Base-by-base conservation (phyloP, 2,888 invertebrate species). In the Macrophya alboannulata region DNA sequence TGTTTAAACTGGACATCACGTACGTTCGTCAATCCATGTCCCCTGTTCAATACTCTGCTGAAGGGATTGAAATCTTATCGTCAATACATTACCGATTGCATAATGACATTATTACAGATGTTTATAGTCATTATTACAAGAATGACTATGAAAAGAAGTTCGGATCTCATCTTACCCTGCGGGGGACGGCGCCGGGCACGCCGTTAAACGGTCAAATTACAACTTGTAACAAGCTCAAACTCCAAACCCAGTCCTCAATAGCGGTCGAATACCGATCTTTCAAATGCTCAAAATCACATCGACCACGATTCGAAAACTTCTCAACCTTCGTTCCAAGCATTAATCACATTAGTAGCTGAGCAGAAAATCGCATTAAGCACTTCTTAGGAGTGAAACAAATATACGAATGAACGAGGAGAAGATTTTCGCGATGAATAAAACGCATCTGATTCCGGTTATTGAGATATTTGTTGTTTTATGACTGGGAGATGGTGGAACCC, bases 121-220 rank as follows among this genome's bases (percentile, higher is more conserved):
- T 90, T 89, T 88, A 87, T 86, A 87, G 88, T 87, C 88, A 88
- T 91, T 91, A 91, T 91, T 92, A 91, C 90, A 89, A 90, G 92
- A 91, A 91, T 92, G 92, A 92, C 92, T 92, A 89, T 90, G 91
- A 90, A 90, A 90, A 91, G 89, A 90, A 91, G 89, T 88, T 90
- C 89, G 90, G 90, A 90, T 89, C 90, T 89, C 90, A 90, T 91
- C 90, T 88, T 88, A 88, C 91, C 88, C 92, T 88, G 89, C 92
- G 90, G 92, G 92, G 87, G 89, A 89, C 90, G 89, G 88, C 89
- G 89, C 89, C 90, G 86, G 81, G 86, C 87, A 84, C 88, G 87
- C 86, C 87, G 84, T 86, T 90, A 90, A 91, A 89, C 89, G 89
- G 88, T 91, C 91, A 88, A 92, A 91, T 92, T 92, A 92, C 92